Evolutionary conservation across 2,888 invertebrate genomes (phyloP).

Genomic region (Eupithecia dodoneata): DNA sequence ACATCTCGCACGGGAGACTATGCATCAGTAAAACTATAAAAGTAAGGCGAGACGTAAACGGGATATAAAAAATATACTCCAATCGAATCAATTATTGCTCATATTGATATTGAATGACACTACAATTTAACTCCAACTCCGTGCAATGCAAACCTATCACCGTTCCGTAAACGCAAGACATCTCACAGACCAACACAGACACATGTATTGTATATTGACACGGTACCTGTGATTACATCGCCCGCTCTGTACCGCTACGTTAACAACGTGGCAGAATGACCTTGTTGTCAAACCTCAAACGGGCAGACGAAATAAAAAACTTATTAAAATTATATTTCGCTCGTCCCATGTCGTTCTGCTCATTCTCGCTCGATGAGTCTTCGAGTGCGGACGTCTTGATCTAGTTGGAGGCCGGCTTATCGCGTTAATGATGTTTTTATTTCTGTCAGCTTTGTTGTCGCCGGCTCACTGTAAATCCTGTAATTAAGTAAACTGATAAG

Average conservation of each 20-base stretch:
- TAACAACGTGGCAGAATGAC: slow-evolving; percentile 49
- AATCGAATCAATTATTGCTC: background rate
- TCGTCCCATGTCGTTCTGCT: slow-evolving; percentile 47
- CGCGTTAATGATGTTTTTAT: slow-evolving; percentile 70
- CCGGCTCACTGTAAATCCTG: slow-evolving; percentile 47
- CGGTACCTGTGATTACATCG: slow-evolving; percentile 59
- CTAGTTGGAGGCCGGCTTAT: slow-evolving; percentile 60
- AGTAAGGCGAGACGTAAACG: too few species aligned
- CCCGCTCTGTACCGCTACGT: slow-evolving; percentile 55
- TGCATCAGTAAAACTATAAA: too few species aligned
- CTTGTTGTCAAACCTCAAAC: slow-evolving; percentile 54
- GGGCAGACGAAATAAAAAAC: slow-evolving; percentile 47
- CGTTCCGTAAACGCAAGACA: slow-evolving; percentile 51
- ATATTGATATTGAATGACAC: slow-evolving; percentile 35
- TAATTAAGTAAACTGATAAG: slow-evolving; percentile 53
- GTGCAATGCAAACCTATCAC: slow-evolving; percentile 58
- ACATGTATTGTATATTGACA: slow-evolving; percentile 58
- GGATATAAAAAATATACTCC: too few species aligned
- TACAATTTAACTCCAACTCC: slow-evolving; percentile 54
- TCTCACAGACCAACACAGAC: slow-evolving; percentile 47
- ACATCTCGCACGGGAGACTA: too few species aligned
- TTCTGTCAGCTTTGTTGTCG: slow-evolving; percentile 58
- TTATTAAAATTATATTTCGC: slow-evolving; percentile 52
- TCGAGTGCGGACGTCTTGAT: slow-evolving; percentile 54
- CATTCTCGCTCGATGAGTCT: slow-evolving; percentile 69